Evolutionary conservation across 2,797 vertebrate species (phyloP).

Genomic region (Acrocephalus scirpaceus): DNA sequence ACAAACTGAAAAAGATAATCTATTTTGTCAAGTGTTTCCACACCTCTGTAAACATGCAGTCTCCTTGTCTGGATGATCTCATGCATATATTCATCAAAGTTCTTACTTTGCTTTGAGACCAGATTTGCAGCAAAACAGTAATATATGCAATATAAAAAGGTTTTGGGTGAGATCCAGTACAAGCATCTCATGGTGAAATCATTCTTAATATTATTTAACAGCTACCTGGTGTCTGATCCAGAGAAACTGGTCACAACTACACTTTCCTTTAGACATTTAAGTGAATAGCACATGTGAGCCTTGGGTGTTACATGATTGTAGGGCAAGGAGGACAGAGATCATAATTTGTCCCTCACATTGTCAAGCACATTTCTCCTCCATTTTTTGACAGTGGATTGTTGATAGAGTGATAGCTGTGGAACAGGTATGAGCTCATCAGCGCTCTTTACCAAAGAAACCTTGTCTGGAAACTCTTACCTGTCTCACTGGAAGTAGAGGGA

Average conservation of each 20-base stretch:
- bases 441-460: not conserved
- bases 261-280: not conserved
- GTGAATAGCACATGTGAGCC: not conserved
- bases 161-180: not conserved
- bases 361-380: not conserved
- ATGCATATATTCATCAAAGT: constrained; percentile 13
- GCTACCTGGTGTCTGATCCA: constrained; percentile 13
- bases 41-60: constrained; percentile 22
- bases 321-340: not conserved
- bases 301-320: not conserved
- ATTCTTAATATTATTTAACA: constrained; percentile 34
- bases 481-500: not conserved
- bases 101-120: constrained; percentile 34
- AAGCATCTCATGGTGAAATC: constrained; percentile 24
- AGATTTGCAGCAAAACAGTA: constrained; percentile 4
- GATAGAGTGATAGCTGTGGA: not conserved
- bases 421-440: not conserved
- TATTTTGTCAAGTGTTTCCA: constrained; percentile 27
- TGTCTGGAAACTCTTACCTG: not conserved
- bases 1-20: not conserved
- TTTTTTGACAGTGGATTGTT: not conserved
- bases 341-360: not conserved
- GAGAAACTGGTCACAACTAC: not conserved
- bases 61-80: not conserved
- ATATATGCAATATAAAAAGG: not conserved